A percentile compares a stretch with the other conserved stretches of the same genome.
Evolutionary conservation across 2,888 invertebrate species (phyloP).

Genomic region (Hedychridium roseum): DNA sequence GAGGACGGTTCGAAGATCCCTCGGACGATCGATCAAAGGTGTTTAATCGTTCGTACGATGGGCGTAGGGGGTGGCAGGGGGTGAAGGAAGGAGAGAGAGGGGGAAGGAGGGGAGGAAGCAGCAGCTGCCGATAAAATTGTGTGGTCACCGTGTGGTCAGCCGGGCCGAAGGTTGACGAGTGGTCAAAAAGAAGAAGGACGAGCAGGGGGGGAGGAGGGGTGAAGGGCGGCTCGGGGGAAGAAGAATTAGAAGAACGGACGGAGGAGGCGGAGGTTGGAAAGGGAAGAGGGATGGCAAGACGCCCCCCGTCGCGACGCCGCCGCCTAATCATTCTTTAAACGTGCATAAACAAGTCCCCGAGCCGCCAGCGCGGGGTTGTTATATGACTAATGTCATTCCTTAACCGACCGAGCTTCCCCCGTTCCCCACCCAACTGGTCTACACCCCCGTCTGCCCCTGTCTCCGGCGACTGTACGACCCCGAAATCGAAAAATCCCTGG

Average conservation of each 20-base stretch:
- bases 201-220: slow-evolving; percentile 1
- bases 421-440: slow-evolving; percentile 22
- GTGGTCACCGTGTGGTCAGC: slow-evolving; percentile 10
- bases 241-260: slow-evolving; percentile 6
- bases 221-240: slow-evolving; percentile 3
- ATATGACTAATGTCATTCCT: slow-evolving; percentile 61
- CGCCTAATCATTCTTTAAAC: slow-evolving; percentile 64
- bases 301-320: slow-evolving; percentile 56
- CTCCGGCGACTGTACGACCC: no score
- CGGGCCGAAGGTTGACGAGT: slow-evolving; percentile 5
- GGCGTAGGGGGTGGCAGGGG: neutral
- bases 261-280: slow-evolving; percentile 6
- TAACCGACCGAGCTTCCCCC: slow-evolving; percentile 37
- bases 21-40: slow-evolving; percentile 12
- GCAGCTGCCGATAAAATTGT: slow-evolving; percentile 16
- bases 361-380: slow-evolving; percentile 37
- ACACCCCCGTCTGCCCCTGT: slow-evolving; percentile 26
- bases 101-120: neutral
- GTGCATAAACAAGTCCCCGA: slow-evolving; percentile 61
- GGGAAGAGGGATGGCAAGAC: slow-evolving; percentile 39
- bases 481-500: no score
- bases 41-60: neutral
- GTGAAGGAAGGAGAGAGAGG: no score
- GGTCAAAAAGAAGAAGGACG: neutral
- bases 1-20: neutral